Percentiles rank a stretch among this genome's conserved stretches.
phyloP scores from a whole-genome alignment of 2,797 vertebrate species.

The Spinus pinus region DNA sequence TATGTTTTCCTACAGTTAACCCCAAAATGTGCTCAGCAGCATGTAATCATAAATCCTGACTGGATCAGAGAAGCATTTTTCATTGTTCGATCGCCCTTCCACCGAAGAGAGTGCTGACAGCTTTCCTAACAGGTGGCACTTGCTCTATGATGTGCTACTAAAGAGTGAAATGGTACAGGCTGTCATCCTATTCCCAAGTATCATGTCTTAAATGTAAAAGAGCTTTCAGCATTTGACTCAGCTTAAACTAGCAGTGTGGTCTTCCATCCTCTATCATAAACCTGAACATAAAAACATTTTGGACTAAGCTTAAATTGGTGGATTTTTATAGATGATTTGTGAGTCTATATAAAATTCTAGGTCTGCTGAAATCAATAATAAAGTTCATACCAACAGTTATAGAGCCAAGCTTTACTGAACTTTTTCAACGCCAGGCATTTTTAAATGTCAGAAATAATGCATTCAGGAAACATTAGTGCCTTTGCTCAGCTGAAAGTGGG shows the following conservation, averaged over 20 bases:
- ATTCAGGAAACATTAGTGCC: not conserved
- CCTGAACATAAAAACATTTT: not conserved
- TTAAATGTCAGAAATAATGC: slow-evolving; percentile 2
- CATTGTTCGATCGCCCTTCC: not conserved
- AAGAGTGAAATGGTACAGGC: not conserved
- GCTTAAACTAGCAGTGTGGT: not conserved
- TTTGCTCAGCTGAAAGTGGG: not conserved
- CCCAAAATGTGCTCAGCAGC: not conserved
- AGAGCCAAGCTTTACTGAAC: not conserved
- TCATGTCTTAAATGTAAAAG: slow-evolving; percentile 22
- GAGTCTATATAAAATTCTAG: not conserved
- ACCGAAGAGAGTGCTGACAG: slow-evolving; percentile 10
- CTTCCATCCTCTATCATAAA: not conserved
- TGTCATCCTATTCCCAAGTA: slow-evolving; percentile 56
- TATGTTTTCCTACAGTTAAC: not conserved
- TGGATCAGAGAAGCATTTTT: slow-evolving; percentile 12
- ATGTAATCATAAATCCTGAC: slow-evolving; percentile 20
- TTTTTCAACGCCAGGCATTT: not conserved
- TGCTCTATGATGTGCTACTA: slow-evolving; percentile 49
- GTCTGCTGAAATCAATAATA: not conserved
- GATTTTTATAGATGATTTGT: not conserved
- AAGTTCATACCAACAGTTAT: not conserved
- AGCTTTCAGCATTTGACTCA: not conserved
- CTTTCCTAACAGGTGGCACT: slow-evolving; percentile 54
- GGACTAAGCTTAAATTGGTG: not conserved